Percentiles rank a stretch among this genome's conserved stretches.
phyloP scores from a whole-genome alignment of 2,797 vertebrate species.

The Mormyrus hasselquistii region DNA sequence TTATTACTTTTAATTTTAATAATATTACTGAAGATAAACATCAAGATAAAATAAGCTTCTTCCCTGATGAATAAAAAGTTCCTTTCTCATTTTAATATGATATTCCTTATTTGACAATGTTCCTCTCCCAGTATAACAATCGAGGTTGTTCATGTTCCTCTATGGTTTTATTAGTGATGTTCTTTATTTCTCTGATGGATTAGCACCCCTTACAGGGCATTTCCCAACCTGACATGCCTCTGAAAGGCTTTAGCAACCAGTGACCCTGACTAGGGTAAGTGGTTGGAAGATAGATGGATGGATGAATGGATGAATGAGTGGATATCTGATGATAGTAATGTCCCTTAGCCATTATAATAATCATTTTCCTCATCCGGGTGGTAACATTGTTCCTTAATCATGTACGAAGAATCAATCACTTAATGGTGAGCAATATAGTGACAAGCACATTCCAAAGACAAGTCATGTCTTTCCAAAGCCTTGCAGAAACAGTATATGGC shows the following conservation, averaged over 20 bases:
- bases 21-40: not conserved
- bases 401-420: not conserved
- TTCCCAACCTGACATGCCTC: not conserved
- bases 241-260: not conserved
- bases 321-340: not conserved
- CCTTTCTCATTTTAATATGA: not conserved
- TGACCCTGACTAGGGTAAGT: not conserved
- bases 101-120: not conserved
- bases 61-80: not conserved
- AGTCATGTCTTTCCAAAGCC: not conserved
- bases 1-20: slow-evolving; percentile 2
- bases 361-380: not conserved
- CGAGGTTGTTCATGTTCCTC: not conserved
- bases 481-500: not conserved
- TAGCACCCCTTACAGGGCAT: not conserved
- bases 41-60: not conserved
- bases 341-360: not conserved
- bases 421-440: not conserved
- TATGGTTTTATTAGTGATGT: not conserved
- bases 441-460: not conserved
- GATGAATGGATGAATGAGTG: not conserved
- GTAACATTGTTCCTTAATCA: not conserved
- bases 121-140: not conserved
- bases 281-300: not conserved
- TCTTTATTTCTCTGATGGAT: not conserved